A percentile compares a stretch with the other conserved stretches of the same genome.
phyloP scores from a whole-genome alignment of 2,888 invertebrate species.

The Oligia fasciuncula region DNA sequence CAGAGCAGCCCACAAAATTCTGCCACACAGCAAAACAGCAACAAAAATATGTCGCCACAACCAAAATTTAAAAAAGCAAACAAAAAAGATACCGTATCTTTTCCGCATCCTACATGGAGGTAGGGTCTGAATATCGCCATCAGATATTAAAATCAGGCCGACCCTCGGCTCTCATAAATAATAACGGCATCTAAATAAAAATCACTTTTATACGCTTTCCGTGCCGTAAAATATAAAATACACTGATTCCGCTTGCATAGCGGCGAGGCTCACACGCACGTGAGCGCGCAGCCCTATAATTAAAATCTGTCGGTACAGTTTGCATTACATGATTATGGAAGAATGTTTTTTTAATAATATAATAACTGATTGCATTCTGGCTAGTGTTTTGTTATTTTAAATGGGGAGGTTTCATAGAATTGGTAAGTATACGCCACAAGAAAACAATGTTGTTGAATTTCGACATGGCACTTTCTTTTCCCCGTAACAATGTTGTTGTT shows the following conservation, averaged over 20 bases:
- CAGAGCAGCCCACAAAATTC: background rate
- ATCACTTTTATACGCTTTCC: constrained; percentile 69
- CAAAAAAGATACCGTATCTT: constrained; percentile 55
- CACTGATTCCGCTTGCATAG: constrained; percentile 57
- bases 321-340: constrained; percentile 33
- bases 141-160: constrained; percentile 70
- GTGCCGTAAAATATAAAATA: constrained; percentile 66
- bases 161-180: constrained; percentile 70
- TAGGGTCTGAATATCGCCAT: constrained; percentile 65
- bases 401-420: background rate
- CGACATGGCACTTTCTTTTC: background rate
- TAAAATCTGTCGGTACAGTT: constrained; percentile 26
- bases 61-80: constrained; percentile 53
- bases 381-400: constrained; percentile 11
- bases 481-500: background rate
- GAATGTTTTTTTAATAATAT: constrained; percentile 18
- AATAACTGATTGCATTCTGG: constrained; percentile 10
- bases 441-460: background rate
- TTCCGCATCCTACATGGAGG: constrained; percentile 42
- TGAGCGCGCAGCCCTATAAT: constrained; percentile 40
- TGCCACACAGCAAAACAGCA: constrained; percentile 12
- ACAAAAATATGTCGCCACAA: constrained; percentile 16
- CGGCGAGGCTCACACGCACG: constrained; percentile 29
- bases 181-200: constrained; percentile 74
- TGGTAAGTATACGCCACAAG: background rate